Evolutionary conservation across 2,797 vertebrate species (phyloP).

Genomic region (Scarus forsteni): DNA sequence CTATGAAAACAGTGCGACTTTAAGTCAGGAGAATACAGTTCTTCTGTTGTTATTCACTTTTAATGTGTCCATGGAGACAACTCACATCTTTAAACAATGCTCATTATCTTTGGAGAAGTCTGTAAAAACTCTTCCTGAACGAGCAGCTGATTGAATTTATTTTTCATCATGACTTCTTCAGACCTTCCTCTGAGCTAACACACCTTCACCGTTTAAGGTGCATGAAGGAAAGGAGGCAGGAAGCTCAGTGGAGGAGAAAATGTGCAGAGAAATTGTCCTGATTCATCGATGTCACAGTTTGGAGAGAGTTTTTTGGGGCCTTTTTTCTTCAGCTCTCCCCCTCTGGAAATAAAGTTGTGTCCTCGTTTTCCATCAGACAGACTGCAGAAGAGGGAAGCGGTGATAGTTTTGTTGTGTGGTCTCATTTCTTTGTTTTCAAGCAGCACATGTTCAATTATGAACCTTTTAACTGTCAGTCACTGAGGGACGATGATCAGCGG

Average conservation of each 20-base stretch:
- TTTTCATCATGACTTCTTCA: not conserved
- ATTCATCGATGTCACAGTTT: conserved; percentile 12
- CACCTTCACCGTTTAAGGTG: not conserved
- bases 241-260: not conserved
- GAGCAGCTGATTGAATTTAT: not conserved
- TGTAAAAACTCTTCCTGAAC: too few relatives aligned
- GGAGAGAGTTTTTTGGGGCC: conserved; percentile 1
- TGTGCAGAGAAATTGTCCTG: conserved; percentile 4
- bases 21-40: too few relatives aligned
- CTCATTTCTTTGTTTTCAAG: conserved; percentile 12
- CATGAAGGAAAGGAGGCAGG: conserved; percentile 1
- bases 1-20: too few relatives aligned
- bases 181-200: not conserved
- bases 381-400: conserved; percentile 5
- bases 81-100: too few relatives aligned
- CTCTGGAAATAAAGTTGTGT: conserved; percentile 22
- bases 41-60: too few relatives aligned
- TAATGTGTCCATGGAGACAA: too few relatives aligned
- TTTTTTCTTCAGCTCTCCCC: conserved; percentile 18
- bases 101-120: too few relatives aligned
- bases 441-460: conserved; percentile 14
- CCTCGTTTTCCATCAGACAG: conserved; percentile 17
- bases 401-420: not conserved
- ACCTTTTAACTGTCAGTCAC: conserved; percentile 13
- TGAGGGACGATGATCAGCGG: conserved; percentile 15